phyloP scores from a whole-genome alignment of 2,113 vertebrate species.

The Apodemus sylvaticus region DNA sequence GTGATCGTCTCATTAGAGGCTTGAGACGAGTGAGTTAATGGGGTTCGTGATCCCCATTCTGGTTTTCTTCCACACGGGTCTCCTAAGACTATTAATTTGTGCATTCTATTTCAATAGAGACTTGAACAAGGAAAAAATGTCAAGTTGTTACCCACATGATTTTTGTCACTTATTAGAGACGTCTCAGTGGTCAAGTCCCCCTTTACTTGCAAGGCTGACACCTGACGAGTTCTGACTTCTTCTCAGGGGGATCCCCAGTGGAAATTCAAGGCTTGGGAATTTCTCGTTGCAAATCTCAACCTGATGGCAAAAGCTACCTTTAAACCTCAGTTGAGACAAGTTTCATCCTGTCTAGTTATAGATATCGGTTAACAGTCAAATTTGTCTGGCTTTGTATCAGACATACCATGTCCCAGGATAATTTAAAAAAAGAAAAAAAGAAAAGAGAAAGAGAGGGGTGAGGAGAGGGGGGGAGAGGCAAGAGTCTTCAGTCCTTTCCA shows the following conservation, averaged over 20 bases:
- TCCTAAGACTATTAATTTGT: conserved; percentile 64
- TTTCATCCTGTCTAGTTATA: conserved; percentile 36
- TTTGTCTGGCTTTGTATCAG: conserved; percentile 20
- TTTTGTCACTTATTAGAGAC: conserved; percentile 70
- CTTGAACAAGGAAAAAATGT: conserved; percentile 32
- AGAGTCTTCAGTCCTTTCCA: not conserved
- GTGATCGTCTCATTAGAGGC: conserved; percentile 47
- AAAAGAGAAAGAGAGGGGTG: not conserved
- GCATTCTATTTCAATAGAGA: conserved; percentile 60
- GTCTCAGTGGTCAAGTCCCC: conserved; percentile 30
- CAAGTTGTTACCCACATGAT: conserved; percentile 42
- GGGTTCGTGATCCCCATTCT: conserved; percentile 51
- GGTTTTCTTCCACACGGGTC: conserved; percentile 45
- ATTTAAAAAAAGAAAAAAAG: not conserved
- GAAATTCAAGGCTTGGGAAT: not conserved
- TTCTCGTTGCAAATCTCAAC: conserved; percentile 23
- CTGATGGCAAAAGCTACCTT: not conserved
- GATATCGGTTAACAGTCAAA: not conserved
- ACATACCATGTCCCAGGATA: not conserved
- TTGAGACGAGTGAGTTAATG: conserved; percentile 58
- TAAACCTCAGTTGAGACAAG: conserved; percentile 11
- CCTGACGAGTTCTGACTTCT: rapidly evolving
- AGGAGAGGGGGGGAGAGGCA: too few species aligned
- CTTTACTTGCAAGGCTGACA: not conserved
- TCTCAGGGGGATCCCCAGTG: rapidly evolving